A percentile compares a stretch with the other conserved stretches of the same genome.
These are phyloP conservation scores for Thamnophis sirtalis DNA, from an alignment of 2,113 vertebrate genomes.

Conservation along the genomic window DNA sequence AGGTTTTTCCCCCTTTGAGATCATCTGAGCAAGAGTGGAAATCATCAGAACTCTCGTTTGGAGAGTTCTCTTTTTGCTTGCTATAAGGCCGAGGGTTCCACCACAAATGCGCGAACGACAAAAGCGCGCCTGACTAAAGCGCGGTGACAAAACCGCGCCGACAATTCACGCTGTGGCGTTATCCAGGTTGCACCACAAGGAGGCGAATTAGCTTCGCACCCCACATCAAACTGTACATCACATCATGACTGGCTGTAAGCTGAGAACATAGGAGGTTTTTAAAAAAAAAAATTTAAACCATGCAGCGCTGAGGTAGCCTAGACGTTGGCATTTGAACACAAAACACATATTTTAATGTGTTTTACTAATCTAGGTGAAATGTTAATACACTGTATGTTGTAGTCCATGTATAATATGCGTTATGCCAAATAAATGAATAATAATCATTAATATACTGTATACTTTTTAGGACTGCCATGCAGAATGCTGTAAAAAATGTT, in stretches of 20 bases:
- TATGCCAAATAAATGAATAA: neutral
- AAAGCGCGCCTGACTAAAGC: too few species aligned
- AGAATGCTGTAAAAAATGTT: constrained; percentile 96
- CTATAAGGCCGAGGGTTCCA: neutral
- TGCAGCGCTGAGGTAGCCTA: neutral
- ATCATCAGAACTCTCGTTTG: neutral
- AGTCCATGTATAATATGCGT: neutral
- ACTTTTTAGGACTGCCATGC: constrained; percentile 86
- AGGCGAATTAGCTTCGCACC: too few species aligned
- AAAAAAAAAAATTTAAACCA: rapidly evolving
- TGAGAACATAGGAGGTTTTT: neutral
- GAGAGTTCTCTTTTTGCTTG: neutral
- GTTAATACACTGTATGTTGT: too few species aligned
- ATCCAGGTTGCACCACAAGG: too few species aligned
- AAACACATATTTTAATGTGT: too few species aligned
- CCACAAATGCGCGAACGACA: too few species aligned
- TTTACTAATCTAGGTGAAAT: too few species aligned
- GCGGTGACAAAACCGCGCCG: too few species aligned
- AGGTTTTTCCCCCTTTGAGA: neutral
- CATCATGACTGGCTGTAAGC: too few species aligned
- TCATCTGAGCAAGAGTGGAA: neutral
- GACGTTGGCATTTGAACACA: neutral
- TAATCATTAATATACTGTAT: constrained; percentile 14
- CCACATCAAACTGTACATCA: too few species aligned
- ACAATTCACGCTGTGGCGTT: too few species aligned